Evolutionary conservation across 2,888 invertebrate genomes (phyloP).

Genomic region (Chalcosyrphus nemorum): DNA sequence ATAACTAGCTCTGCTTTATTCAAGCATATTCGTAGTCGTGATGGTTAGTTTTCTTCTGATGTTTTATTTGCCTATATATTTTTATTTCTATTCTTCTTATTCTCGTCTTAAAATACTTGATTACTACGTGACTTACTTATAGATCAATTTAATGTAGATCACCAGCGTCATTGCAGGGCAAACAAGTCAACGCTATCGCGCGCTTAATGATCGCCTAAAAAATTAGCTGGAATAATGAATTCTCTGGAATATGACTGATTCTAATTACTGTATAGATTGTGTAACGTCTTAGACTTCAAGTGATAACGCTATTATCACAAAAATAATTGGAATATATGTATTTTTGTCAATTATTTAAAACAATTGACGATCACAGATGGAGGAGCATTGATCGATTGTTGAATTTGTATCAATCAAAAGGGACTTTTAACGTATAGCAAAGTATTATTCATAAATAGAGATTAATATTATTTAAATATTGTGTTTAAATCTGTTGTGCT

Average conservation of each 20-base stretch:
- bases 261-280: background rate
- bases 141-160: background rate
- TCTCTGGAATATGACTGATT: background rate
- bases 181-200: conserved; percentile 27
- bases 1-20: too few relatives aligned
- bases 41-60: too few relatives aligned
- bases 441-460: too few relatives aligned
- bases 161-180: background rate
- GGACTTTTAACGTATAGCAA: too few relatives aligned
- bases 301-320: background rate
- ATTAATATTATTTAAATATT: too few relatives aligned
- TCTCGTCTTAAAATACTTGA: background rate
- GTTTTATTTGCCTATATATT: too few relatives aligned
- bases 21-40: too few relatives aligned
- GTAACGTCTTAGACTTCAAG: background rate
- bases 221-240: background rate
- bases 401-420: too few relatives aligned
- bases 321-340: background rate
- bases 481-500: too few relatives aligned
- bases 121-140: background rate
- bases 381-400: too few relatives aligned
- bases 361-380: background rate
- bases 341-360: background rate
- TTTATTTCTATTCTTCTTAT: too few relatives aligned
- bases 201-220: background rate